Percentiles rank a stretch among this genome's conserved stretches.
Evolutionary conservation across 37 sponge, comb jelly and placozoan species (phyloP).

Genomic region (Diacarnus erythraeanus): DNA sequence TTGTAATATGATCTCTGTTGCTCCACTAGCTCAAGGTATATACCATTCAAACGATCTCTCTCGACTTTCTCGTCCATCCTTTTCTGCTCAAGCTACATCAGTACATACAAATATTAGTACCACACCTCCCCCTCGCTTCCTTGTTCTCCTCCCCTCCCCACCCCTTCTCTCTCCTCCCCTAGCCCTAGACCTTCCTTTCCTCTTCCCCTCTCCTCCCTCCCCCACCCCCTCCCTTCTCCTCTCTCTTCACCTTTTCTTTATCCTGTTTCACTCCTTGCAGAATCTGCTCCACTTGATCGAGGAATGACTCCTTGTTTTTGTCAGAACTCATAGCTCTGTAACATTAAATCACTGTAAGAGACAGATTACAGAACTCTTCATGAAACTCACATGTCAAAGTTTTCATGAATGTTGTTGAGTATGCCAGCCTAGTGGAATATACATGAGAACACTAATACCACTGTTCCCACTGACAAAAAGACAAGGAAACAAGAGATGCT

Average conservation of each 20-base stretch:
- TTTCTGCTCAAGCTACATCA: conserved; percentile 54
- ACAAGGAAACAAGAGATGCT: too few relatives aligned
- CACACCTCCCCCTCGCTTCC: too few relatives aligned
- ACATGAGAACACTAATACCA: neutral
- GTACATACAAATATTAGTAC: neutral
- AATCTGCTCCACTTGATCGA: conserved; percentile 87
- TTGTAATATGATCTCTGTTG: conserved; percentile 87
- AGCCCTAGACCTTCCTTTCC: too few relatives aligned
- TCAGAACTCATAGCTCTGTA: conserved; percentile 82
- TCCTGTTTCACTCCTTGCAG: conserved; percentile 81
- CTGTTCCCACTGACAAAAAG: neutral
- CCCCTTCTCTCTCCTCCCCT: too few relatives aligned
- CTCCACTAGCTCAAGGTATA: conserved; percentile 84
- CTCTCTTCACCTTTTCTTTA: conserved; percentile 53
- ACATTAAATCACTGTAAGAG: too few relatives aligned
- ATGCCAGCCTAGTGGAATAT: conserved; percentile 50
- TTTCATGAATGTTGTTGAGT: conserved; percentile 90
- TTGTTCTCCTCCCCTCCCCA: too few relatives aligned
- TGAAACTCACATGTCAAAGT: conserved; percentile 83
- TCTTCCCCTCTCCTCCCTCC: too few relatives aligned
- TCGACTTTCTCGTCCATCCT: conserved; percentile 71
- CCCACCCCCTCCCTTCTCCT: too few relatives aligned
- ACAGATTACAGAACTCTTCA: neutral
- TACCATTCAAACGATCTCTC: conserved; percentile 71
- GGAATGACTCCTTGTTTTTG: conserved; percentile 79